Evolutionary conservation across 2,888 invertebrate species (phyloP).

Genomic region (Pocota personata): DNA sequence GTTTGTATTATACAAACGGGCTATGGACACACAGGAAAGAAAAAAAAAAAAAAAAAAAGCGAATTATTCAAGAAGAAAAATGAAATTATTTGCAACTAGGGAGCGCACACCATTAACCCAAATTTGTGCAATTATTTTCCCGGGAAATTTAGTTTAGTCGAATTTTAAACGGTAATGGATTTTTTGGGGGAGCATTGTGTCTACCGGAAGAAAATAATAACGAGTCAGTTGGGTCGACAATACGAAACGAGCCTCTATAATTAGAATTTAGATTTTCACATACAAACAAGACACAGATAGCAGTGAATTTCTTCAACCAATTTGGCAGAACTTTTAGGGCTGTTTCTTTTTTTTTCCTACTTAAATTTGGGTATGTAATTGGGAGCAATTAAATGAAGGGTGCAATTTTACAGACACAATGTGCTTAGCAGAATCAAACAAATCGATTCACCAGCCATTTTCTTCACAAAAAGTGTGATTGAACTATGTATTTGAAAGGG

Average conservation of each 20-base stretch:
- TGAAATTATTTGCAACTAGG: constrained; percentile 65
- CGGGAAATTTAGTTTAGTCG: constrained; percentile 52
- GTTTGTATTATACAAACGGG: constrained; percentile 3
- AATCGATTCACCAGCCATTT: too few relatives aligned
- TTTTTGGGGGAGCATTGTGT: neutral
- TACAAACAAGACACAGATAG: neutral
- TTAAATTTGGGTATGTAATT: too few relatives aligned
- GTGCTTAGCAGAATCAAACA: too few relatives aligned
- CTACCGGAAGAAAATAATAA: constrained; percentile 30
- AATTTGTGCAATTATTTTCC: constrained; percentile 71
- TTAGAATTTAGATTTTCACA: constrained; percentile 36
- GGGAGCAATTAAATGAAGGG: too few relatives aligned
- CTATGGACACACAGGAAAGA: neutral
- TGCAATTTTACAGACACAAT: too few relatives aligned
- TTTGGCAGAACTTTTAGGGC: neutral
- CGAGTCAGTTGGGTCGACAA: constrained; percentile 24
- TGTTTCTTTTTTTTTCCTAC: too few relatives aligned
- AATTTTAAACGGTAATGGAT: constrained; percentile 58
- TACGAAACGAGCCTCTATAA: constrained; percentile 22
- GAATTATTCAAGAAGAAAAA: constrained; percentile 59
- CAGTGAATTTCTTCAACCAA: neutral
- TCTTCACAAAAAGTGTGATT: too few relatives aligned
- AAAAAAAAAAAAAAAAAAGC: neutral
- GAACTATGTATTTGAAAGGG: too few relatives aligned
- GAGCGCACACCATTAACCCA: constrained; percentile 69